Base-by-base conservation (phyloP, 2,113 vertebrate genomes). In the Corythornis madagascariensis region DNA sequence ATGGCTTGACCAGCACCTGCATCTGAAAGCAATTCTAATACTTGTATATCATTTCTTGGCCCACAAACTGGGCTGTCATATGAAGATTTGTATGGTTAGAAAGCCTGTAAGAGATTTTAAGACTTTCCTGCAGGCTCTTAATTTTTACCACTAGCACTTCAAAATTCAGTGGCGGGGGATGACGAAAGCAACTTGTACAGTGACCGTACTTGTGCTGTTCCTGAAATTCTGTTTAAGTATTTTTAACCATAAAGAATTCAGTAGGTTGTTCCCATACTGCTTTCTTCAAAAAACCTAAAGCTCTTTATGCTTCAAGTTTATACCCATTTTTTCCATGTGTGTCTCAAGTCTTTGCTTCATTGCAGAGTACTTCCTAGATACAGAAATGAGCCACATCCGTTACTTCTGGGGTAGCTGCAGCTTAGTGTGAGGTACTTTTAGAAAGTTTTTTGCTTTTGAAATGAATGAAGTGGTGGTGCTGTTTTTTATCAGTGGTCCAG, bases 131-230 rank as follows among this genome's bases (percentile, higher is more conserved):
- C 59, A 9, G 13, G 3, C 15, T 12, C 2, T 48, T 38, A 35
- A 6, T 67, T 88, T 80, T 79, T 65, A 26, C 47, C 8, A 10
- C 33, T 7, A 69, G 13, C 14, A 17, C 20, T 83, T 79, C 2
- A 29, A 59, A 45, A 15, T 63, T 40, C 61, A 16, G 15, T 11
- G 10, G 9, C 1, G 2, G 2, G 2, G 50, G 16, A 45, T 55
- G 18, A 71, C 18, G 24, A 63, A 89, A 43, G 17, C 33, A 63
- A 8, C 19, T 35, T 56, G 1, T 74, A 22, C n/a, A 7, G 60
- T 82, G 25, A 50, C 13, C 0, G 0, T 24, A 20, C 73, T 40
- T 70, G 24, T 0, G 1, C 21, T 75, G 5, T 71, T 78, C 87
- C 55, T 83, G 42, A 86, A 76, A 43, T 72, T 4, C 19, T 84